Percentiles rank a stretch among this genome's conserved stretches.
Evolutionary conservation across 2,888 invertebrate species (phyloP).

Genomic region (Abscondita cerata): DNA sequence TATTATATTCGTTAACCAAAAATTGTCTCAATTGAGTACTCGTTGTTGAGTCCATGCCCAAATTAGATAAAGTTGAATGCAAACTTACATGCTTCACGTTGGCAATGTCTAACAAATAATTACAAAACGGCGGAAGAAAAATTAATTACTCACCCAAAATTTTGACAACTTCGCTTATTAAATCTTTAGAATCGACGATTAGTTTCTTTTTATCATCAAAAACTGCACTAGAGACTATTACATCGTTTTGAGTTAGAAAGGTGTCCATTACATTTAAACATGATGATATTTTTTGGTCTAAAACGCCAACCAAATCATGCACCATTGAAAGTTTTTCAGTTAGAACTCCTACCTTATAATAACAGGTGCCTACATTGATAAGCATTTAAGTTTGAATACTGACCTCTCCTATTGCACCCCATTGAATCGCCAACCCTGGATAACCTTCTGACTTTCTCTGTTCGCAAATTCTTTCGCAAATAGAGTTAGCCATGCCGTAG

Average conservation of each 20-base stretch:
- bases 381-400: slow-evolving; percentile 13
- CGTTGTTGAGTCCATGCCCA: slow-evolving; percentile 98
- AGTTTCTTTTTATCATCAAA: slow-evolving; percentile 46
- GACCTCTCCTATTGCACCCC: slow-evolving; percentile 93
- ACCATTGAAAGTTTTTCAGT: slow-evolving; percentile 57
- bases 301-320: slow-evolving; percentile 53
- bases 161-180: slow-evolving; percentile 76
- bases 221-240: slow-evolving; percentile 4
- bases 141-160: slow-evolving; percentile 49
- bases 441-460: slow-evolving; percentile 71
- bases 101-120: slow-evolving; percentile 61
- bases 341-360: slow-evolving; percentile 66
- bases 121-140: neutral
- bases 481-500: slow-evolving; percentile 89
- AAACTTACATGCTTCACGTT: slow-evolving; percentile 74
- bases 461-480: slow-evolving; percentile 89
- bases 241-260: neutral
- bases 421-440: slow-evolving; percentile 86
- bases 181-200: slow-evolving; percentile 70
- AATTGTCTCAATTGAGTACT: slow-evolving; percentile 95
- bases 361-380: slow-evolving; percentile 44
- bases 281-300: slow-evolving; percentile 70
- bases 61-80: slow-evolving; percentile 80
- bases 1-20: slow-evolving; percentile 86
- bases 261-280: slow-evolving; percentile 52